Percentiles rank a stretch among this genome's conserved stretches.
Conservation (phyloP, 2,113 vertebrate genomes). For the Hyaena hyaena region DNA sequence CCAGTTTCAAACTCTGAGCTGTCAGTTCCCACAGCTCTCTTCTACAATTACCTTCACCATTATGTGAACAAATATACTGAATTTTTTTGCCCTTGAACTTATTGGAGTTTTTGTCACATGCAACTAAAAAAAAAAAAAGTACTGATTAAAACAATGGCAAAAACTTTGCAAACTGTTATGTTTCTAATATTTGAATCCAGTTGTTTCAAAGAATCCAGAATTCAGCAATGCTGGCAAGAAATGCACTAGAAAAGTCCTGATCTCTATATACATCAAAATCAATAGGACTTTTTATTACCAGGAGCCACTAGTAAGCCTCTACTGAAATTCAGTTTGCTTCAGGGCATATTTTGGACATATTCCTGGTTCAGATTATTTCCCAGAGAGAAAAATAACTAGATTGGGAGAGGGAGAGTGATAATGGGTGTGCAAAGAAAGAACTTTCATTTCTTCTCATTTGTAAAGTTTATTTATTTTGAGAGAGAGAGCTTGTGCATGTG, state of each 20-base stretch:
- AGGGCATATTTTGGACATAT: not conserved
- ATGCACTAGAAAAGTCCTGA: not conserved
- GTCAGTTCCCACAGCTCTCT: not conserved
- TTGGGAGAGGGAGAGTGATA: no score
- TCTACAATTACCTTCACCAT: not conserved
- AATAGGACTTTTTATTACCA: not conserved
- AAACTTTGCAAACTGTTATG: not conserved
- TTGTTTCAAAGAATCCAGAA: constrained; percentile 37
- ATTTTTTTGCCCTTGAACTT: not conserved
- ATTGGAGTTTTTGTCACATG: not conserved
- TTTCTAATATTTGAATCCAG: constrained; percentile 3
- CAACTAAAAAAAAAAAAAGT: not conserved
- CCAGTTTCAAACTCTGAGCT: not conserved
- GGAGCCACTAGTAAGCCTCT: not conserved
- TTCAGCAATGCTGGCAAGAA: not conserved
- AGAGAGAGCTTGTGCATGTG: no score
- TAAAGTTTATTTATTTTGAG: not conserved
- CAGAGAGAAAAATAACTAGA: not conserved
- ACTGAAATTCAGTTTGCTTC: not conserved
- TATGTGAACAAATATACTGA: not conserved
- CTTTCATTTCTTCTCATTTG: not conserved
- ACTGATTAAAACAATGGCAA: not conserved
- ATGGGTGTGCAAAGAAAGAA: not conserved
- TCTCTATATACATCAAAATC: not conserved
- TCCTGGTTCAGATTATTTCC: constrained; percentile 15